Percentiles rank a stretch among this genome's conserved stretches.
phyloP scores from a whole-genome alignment of 2,888 invertebrate species.

The Argyra leucocephala region DNA sequence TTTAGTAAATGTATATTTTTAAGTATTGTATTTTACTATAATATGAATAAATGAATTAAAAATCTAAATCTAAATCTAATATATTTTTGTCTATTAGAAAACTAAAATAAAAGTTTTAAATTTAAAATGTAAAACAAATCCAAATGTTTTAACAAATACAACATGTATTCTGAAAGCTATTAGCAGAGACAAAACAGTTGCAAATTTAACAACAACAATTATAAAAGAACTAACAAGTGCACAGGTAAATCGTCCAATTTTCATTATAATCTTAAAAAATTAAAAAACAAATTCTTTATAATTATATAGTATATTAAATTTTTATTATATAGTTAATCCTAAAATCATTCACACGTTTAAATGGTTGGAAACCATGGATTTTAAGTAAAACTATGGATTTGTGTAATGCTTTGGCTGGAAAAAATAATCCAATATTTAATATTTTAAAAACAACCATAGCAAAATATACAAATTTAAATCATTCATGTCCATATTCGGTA shows the following conservation, averaged over 20 bases:
- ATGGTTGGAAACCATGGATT: constrained; percentile 1
- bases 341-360: not conserved
- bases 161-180: not conserved
- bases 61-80: no score
- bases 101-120: not conserved
- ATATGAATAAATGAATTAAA: no score
- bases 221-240: no score
- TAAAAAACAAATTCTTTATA: no score
- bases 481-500: no score
- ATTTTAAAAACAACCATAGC: not conserved
- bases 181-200: not conserved
- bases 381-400: not conserved
- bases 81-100: not conserved
- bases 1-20: no score
- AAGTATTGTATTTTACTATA: no score
- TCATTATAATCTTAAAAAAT: no score
- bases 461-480: not conserved
- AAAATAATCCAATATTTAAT: not conserved
- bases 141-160: not conserved
- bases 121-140: not conserved
- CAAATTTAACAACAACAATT: not conserved
- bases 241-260: no score
- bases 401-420: not conserved
- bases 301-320: no score
- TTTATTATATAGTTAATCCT: not conserved